These are phyloP conservation scores for Pararge aegeria DNA, from an alignment of 1,140 invertebrate species.

Conservation along the genomic window DNA sequence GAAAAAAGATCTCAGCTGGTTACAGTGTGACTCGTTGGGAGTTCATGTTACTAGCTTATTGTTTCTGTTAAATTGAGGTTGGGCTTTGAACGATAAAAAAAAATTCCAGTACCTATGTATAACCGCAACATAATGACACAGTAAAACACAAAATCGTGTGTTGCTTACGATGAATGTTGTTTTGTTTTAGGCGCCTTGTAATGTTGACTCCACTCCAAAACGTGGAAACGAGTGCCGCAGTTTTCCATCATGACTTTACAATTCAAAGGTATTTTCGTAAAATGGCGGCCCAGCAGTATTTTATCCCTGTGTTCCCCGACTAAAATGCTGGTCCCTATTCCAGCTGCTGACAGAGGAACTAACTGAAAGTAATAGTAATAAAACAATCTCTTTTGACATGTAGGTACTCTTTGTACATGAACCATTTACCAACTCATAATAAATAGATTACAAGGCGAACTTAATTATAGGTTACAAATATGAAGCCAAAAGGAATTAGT, in stretches of 20 bases:
- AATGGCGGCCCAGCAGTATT: conserved; percentile 61
- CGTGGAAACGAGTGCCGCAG: conserved; percentile 59
- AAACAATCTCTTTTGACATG: no score
- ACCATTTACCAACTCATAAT: no score
- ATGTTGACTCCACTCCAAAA: conserved; percentile 65
- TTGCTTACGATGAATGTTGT: conserved; percentile 44
- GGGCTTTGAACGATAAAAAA: no score
- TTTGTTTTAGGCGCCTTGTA: conserved; percentile 66
- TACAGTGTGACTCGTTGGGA: no score
- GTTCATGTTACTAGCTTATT: no score
- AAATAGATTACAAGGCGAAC: no score
- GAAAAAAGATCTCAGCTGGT: no score
- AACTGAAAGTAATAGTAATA: conserved; percentile 34
- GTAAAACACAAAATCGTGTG: background rate
- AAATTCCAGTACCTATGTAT: no score
- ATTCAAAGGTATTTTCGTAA: conserved; percentile 62
- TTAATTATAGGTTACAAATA: no score
- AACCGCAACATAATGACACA: background rate
- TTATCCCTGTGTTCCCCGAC: conserved; percentile 55
- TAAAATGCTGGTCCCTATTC: conserved; percentile 64
- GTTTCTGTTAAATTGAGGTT: no score
- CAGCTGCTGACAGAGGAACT: conserved; percentile 62
- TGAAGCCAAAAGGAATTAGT: no score
- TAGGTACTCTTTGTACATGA: no score
- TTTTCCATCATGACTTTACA: conserved; percentile 64